Percentiles rank a stretch among this genome's conserved stretches.
Evolutionary conservation across 2,113 vertebrate genomes (phyloP).

Genomic region (Bambusicola thoracicus): DNA sequence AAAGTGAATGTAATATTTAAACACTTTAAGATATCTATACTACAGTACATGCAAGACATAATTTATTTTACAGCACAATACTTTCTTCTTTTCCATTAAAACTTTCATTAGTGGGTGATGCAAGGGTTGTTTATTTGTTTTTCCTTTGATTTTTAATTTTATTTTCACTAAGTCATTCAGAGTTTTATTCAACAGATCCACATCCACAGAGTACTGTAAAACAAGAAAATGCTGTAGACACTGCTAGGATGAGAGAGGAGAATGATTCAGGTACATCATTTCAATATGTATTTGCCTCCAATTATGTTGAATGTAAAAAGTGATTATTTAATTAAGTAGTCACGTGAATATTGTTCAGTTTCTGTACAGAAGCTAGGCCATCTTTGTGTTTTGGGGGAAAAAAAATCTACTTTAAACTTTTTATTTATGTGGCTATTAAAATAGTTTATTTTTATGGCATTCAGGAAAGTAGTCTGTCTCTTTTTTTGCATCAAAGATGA

Average conservation of each 20-base stretch:
- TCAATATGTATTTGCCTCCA: conserved; percentile 38
- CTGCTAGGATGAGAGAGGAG: conserved; percentile 46
- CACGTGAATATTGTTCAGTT: conserved; percentile 42
- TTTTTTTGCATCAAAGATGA: background rate
- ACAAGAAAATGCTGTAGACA: conserved; percentile 58
- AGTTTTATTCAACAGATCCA: conserved; percentile 65
- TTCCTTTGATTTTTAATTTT: conserved; percentile 10
- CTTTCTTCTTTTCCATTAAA: conserved; percentile 19
- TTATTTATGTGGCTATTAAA: conserved; percentile 84
- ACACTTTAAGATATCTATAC: conserved; percentile 49
- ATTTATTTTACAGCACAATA: conserved; percentile 75
- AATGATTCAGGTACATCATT: conserved; percentile 36
- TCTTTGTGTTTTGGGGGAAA: conserved; percentile 14
- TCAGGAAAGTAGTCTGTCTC: conserved; percentile 45
- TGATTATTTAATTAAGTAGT: conserved; percentile 64
- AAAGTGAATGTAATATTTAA: conserved; percentile 68
- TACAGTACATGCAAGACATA: conserved; percentile 37
- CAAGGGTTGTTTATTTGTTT: background rate
- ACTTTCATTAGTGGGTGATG: background rate
- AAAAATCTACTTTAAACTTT: conserved; percentile 58
- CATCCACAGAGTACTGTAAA: conserved; percentile 74
- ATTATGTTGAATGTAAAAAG: conserved; percentile 71
- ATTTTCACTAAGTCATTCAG: conserved; percentile 37
- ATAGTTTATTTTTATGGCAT: conserved; percentile 79
- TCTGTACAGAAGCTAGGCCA: conserved; percentile 64